Evolutionary conservation across 1,140 invertebrate species (phyloP).

Genomic region (Brachionus sp.): DNA sequence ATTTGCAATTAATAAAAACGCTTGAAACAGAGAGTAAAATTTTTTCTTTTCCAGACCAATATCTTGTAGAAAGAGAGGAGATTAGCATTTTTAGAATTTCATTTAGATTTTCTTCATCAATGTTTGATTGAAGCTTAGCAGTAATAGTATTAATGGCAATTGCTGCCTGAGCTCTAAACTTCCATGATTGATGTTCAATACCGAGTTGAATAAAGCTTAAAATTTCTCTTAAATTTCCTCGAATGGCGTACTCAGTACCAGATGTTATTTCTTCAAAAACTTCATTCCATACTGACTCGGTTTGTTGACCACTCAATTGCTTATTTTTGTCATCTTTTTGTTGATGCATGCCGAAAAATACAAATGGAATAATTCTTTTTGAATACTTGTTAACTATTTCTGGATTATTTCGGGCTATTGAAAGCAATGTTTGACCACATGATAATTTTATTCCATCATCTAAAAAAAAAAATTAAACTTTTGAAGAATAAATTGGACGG

Average conservation of each 20-base stretch:
- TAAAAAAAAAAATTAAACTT: not conserved
- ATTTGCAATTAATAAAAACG: slow-evolving; percentile 27
- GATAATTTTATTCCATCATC: slow-evolving; percentile 18
- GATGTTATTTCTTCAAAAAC: slow-evolving; percentile 44
- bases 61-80: not conserved
- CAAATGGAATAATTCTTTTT: slow-evolving; percentile 10
- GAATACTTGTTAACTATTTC: slow-evolving; percentile 14
- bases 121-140: slow-evolving; percentile 22
- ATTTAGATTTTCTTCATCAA: not conserved
- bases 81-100: slow-evolving; percentile 34
- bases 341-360: slow-evolving; percentile 46
- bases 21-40: not conserved
- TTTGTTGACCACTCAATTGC: not conserved
- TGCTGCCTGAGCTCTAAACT: slow-evolving; percentile 10
- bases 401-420: not conserved
- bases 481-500: not conserved
- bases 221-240: slow-evolving; percentile 19
- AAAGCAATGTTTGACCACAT: slow-evolving; percentile 27
- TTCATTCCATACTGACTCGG: slow-evolving; percentile 3
- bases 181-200: slow-evolving; percentile 24
- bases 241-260: slow-evolving; percentile 26
- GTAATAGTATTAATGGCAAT: not conserved
- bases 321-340: not conserved
- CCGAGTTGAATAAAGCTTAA: not conserved
- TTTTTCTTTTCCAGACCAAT: slow-evolving; percentile 36